phyloP scores from a whole-genome alignment of 1,140 invertebrate species.

The Drosophila cardini region DNA sequence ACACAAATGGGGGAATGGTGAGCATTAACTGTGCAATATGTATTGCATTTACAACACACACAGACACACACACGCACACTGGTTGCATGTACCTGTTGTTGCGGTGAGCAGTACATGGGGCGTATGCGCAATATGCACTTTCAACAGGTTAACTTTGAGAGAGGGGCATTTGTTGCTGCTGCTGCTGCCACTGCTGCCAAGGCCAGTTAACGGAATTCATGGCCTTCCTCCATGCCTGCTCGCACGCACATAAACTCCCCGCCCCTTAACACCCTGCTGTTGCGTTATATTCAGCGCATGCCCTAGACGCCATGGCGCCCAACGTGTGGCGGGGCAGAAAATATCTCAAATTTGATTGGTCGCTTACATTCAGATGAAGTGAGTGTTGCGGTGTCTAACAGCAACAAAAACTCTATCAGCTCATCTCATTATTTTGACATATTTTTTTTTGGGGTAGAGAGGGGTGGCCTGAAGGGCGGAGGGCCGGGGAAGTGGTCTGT shows the following conservation, averaged over 20 bases:
- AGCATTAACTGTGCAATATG: background rate
- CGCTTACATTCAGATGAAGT: conserved; percentile 47
- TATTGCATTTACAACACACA: background rate
- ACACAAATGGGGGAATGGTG: background rate
- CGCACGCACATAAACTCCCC: background rate
- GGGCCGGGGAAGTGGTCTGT: background rate
- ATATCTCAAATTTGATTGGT: conserved; percentile 34
- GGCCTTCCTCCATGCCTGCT: conserved; percentile 6
- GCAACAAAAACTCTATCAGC: too few relatives aligned
- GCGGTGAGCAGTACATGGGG: conserved; percentile 28
- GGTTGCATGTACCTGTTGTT: conserved; percentile 62
- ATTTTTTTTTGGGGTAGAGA: conserved; percentile 20
- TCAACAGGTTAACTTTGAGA: conserved; percentile 76
- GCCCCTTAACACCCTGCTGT: background rate
- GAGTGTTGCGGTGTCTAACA: too few relatives aligned
- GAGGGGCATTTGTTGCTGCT: conserved; percentile 6
- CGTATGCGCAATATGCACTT: conserved; percentile 78
- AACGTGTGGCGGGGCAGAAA: conserved; percentile 17
- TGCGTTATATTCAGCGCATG: conserved; percentile 59
- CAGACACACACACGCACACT: background rate
- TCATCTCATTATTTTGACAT: conserved; percentile 47
- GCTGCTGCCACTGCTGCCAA: conserved; percentile 20
- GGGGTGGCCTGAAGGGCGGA: too few relatives aligned
- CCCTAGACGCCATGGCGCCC: conserved; percentile 52
- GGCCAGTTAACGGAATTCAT: conserved; percentile 13